Evolutionary conservation across 2,888 invertebrate species (phyloP).

Genomic region (Julus scanicus): DNA sequence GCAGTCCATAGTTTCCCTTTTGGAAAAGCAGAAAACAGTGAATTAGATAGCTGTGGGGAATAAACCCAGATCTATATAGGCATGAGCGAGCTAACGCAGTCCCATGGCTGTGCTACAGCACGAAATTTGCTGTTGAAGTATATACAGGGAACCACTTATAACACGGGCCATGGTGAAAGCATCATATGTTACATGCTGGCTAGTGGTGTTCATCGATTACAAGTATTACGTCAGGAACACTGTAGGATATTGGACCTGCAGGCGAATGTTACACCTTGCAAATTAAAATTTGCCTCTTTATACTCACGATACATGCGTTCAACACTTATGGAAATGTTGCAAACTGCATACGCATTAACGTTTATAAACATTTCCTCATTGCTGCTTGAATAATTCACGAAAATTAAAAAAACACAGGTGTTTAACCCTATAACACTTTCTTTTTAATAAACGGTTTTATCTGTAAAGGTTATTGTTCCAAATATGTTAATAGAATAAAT

Average conservation of each 20-base stretch:
- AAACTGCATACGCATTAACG: neutral
- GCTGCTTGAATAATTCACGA: neutral
- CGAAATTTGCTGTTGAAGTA: neutral
- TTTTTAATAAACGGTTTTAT: neutral
- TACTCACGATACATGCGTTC: neutral
- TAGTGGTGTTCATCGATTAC: neutral
- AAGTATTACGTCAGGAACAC: neutral
- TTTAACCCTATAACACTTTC: neutral
- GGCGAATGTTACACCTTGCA: neutral
- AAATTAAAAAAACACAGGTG: neutral
- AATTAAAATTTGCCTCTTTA: neutral
- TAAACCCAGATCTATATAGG: neutral
- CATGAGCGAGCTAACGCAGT: neutral
- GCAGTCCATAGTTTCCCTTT: conserved; percentile 91
- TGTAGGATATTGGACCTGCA: neutral
- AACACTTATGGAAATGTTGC: neutral
- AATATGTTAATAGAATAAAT: too few species aligned
- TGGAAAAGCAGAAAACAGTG: conserved; percentile 28
- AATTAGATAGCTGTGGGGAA: neutral
- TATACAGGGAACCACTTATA: neutral
- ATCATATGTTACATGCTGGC: neutral
- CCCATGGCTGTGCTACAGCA: neutral
- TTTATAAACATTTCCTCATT: neutral
- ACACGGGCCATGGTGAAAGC: neutral
- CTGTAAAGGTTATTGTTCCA: too few species aligned